Evolutionary conservation across 2,888 invertebrate species (phyloP), one percentile per base, ranked within the genome.

Genomic region (Mylabris sibirica): DNA sequence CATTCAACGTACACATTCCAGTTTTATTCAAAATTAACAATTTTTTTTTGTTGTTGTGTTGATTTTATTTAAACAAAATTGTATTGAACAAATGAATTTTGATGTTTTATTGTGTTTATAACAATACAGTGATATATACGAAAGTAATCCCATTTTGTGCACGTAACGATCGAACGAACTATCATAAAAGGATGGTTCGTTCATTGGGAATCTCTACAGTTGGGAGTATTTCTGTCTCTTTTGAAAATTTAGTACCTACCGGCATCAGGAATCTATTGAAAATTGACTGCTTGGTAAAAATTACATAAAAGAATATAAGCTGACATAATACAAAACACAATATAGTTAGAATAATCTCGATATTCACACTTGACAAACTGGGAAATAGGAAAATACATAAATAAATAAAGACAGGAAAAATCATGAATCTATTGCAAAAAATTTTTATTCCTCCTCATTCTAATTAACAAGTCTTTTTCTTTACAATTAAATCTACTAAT

Each of bases 81-180:
- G 20, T 49, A 49, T 20, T 49, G 20, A 20, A 49, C 11, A 20
- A 49, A 49, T 3, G 2, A 11, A 22, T 2, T 12, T 49, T 49
- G 49, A 49, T 49, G 24, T 63, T 26, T 30, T 24, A 70, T 68
- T 41, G 70, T 65, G 35, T 68, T 66, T 53, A 44, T 64, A 38
- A 63, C 62, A 66, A 69, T 59, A 71, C 62, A 41, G 77, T 75
- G 74, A 78, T 79, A 81, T 79, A 80, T 80, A 80, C 79, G 80
- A 81, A 81, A 82, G 81, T 82, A 82, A 82, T 81, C 80, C 82
- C 71, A 79, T 82, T 82, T 78, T 80, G 78, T 80, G 78, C 20
- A 49, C 80, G 79, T 80, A 77, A 79, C 81, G 79, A 81, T 76
- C 77, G 80, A 79, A 75, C 80, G 80, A 78, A 74, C 78, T 72